Evolutionary conservation across 2,113 vertebrate species (phyloP).

Genomic region (Chloropsis cyanopogon): DNA sequence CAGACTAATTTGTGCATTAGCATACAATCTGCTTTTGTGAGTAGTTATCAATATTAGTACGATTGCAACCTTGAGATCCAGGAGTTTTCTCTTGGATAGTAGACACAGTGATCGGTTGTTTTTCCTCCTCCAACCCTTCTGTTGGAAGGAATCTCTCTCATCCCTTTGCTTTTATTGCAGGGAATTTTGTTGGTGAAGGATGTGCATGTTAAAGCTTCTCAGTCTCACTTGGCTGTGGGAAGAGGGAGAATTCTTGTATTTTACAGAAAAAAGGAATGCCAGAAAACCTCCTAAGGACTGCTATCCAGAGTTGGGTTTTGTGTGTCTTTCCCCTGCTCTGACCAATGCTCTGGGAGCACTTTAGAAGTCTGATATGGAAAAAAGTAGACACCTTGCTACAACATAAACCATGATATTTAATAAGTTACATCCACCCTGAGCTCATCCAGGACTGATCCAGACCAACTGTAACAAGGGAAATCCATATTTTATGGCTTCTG

Average conservation of each 20-base stretch:
- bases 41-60: not conserved
- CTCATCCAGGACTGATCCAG: not conserved
- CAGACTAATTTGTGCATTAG: not conserved
- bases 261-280: not conserved
- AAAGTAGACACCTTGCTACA: not conserved
- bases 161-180: not conserved
- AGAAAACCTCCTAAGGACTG: not conserved
- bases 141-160: not conserved
- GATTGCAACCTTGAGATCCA: not conserved
- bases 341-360: not conserved
- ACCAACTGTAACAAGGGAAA: not conserved
- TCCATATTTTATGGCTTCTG: fast-evolving
- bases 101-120: fast-evolving
- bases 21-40: not conserved
- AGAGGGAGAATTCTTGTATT: not conserved
- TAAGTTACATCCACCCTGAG: not conserved
- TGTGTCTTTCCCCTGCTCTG: not conserved
- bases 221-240: not conserved
- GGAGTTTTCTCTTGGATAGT: not conserved
- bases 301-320: not conserved
- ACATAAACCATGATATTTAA: not conserved
- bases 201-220: fast-evolving
- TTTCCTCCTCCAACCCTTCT: not conserved
- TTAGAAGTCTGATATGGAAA: not conserved
- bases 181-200: not conserved